Evolutionary conservation across 2,113 vertebrate genomes (phyloP).

Genomic region (Microtus oregoni): DNA sequence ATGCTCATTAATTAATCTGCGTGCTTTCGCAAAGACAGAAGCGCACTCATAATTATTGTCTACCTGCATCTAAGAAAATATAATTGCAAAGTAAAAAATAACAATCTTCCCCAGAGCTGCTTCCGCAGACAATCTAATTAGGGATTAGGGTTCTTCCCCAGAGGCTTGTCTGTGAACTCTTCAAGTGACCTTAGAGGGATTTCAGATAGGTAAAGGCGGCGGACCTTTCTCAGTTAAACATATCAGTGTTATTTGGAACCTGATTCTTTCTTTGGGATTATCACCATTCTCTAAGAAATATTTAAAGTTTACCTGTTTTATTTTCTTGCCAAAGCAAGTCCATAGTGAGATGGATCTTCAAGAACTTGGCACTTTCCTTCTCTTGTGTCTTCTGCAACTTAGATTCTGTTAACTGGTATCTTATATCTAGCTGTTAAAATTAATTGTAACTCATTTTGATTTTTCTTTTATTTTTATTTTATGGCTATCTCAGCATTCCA

Average conservation of each 20-base stretch:
- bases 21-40: neutral
- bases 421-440: neutral
- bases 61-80: neutral
- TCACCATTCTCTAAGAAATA: neutral
- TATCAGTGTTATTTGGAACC: neutral
- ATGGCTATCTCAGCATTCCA: constrained; percentile 5
- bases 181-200: too few relatives aligned
- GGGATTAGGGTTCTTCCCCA: neutral
- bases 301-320: neutral
- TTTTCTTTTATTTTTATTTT: neutral
- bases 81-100: neutral
- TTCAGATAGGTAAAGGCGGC: neutral
- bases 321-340: neutral
- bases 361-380: neutral
- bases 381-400: neutral
- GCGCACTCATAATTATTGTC: neutral
- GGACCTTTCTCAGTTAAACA: neutral
- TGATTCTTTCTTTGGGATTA: neutral
- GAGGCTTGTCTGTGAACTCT: neutral
- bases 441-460: neutral
- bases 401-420: neutral
- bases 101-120: neutral
- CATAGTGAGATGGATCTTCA: neutral
- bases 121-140: neutral
- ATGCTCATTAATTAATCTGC: neutral